phyloP scores from a whole-genome alignment of 2,888 invertebrate species.

The Orthosia incerta region DNA sequence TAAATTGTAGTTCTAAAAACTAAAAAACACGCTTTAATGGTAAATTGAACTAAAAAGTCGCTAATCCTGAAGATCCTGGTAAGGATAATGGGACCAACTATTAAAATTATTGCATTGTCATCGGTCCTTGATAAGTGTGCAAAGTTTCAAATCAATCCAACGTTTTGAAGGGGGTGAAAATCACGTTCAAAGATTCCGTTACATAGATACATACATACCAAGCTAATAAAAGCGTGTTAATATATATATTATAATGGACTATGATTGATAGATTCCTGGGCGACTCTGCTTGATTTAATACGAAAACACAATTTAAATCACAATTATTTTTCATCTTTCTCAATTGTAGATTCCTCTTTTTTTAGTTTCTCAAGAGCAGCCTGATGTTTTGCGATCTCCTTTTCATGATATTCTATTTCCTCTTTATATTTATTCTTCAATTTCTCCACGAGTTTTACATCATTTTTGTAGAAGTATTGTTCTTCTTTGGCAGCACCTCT shows the following conservation, averaged over 20 bases:
- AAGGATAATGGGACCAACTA: too few species aligned
- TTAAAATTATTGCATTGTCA: too few species aligned
- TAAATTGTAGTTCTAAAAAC: too few species aligned
- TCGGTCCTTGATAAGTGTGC: too few species aligned
- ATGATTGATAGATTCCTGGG: not conserved
- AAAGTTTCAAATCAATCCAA: too few species aligned
- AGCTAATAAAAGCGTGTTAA: too few species aligned
- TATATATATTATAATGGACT: not conserved
- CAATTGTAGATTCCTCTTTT: not conserved
- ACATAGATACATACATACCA: too few species aligned
- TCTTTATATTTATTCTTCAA: not conserved
- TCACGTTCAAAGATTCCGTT: too few species aligned
- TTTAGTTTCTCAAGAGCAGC: not conserved
- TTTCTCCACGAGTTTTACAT: not conserved
- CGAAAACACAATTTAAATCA: not conserved
- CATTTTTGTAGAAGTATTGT: slow-evolving; percentile 27
- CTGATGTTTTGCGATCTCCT: slow-evolving; percentile 6
- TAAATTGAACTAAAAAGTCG: too few species aligned
- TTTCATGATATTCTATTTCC: not conserved
- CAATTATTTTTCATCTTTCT: not conserved
- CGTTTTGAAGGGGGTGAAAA: too few species aligned
- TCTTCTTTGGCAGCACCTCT: slow-evolving; percentile 25
- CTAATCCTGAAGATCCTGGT: too few species aligned
- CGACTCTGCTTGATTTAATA: not conserved
- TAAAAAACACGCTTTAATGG: too few species aligned